Conservation (phyloP, 37 sponge, comb jelly and placozoan species). For the Petrosia ficiformis region DNA sequence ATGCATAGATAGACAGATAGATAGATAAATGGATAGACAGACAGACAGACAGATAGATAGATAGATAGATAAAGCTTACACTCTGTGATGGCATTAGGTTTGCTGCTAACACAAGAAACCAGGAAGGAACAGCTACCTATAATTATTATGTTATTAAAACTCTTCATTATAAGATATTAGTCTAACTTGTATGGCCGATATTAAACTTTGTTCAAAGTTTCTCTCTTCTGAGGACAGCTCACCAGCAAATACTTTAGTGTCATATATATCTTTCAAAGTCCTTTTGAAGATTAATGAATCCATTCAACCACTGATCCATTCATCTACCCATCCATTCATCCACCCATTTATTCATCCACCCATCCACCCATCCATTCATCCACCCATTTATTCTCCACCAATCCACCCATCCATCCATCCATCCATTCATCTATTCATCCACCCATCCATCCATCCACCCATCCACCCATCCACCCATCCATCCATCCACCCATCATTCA, state of each 20-base stretch:
- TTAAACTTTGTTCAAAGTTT: background rate
- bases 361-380: too few species aligned
- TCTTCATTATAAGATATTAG: background rate
- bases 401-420: too few species aligned
- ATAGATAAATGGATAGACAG: background rate
- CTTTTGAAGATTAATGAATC: too few species aligned
- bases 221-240: slow-evolving; percentile 2
- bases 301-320: too few species aligned
- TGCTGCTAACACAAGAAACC: background rate
- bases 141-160: background rate
- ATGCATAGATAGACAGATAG: background rate
- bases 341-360: too few species aligned
- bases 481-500: too few species aligned
- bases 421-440: too few species aligned
- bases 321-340: too few species aligned
- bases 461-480: too few species aligned
- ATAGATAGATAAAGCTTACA: background rate
- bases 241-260: background rate
- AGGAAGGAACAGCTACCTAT: background rate
- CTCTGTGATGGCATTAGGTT: background rate
- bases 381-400: too few species aligned
- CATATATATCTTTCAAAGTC: background rate
- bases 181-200: background rate
- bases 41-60: background rate
- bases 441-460: too few species aligned